Conservation (phyloP, 2,888 invertebrate species). For the Microctonus hyperodae region DNA sequence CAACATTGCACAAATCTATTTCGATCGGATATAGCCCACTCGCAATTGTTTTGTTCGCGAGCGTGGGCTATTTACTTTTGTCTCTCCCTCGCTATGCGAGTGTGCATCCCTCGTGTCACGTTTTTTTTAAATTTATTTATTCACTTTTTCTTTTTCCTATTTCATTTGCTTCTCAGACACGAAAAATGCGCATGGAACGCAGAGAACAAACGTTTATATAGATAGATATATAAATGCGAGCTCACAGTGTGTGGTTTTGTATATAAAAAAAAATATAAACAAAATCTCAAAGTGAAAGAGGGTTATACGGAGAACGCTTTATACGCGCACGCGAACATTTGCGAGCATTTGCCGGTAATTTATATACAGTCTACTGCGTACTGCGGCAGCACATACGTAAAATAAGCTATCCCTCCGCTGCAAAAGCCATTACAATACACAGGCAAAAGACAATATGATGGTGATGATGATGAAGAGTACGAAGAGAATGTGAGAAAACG, state of each 20-base stretch:
- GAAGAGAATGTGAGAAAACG: neutral
- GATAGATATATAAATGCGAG: neutral
- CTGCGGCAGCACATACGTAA: slow-evolving; percentile 27
- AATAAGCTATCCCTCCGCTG: slow-evolving; percentile 52
- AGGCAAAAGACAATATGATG: slow-evolving; percentile 1
- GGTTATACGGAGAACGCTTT: neutral
- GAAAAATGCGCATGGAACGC: slow-evolving; percentile 20
- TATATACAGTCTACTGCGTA: slow-evolving; percentile 45
- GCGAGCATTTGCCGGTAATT: slow-evolving; percentile 50
- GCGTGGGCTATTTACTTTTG: slow-evolving; percentile 6
- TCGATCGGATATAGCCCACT: neutral
- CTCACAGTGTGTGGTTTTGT: neutral
- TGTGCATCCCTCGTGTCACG: neutral
- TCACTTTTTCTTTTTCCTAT: neutral
- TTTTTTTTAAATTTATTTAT: neutral
- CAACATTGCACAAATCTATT: neutral
- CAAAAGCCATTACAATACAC: slow-evolving; percentile 20
- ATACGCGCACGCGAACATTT: neutral
- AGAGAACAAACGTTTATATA: slow-evolving; percentile 13
- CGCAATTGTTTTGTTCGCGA: neutral
- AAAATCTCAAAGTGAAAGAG: slow-evolving; percentile 22
- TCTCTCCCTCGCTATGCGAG: neutral
- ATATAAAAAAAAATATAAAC: slow-evolving; percentile 4
- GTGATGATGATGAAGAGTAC: neutral
- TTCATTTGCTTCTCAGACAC: slow-evolving; percentile 7